These are phyloP conservation scores for Drosophila sturtevanti DNA, from an alignment of 1,140 invertebrate species.

Conservation along the genomic window DNA sequence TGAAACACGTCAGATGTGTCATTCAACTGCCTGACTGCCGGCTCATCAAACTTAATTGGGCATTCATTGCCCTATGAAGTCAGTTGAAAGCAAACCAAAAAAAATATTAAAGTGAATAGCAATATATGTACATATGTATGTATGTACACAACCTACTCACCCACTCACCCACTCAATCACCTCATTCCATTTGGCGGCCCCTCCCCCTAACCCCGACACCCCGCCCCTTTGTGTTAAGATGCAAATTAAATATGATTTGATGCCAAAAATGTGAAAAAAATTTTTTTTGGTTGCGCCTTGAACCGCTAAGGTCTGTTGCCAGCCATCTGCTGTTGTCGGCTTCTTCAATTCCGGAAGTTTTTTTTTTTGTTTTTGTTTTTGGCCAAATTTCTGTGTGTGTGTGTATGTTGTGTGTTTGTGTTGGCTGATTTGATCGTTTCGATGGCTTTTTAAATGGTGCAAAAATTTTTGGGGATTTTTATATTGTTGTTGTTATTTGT, in stretches of 20 bases:
- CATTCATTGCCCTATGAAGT: conserved; percentile 38
- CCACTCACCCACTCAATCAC: not conserved
- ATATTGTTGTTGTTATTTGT: too few relatives aligned
- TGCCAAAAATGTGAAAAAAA: conserved; percentile 23
- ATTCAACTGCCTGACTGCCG: conserved; percentile 35
- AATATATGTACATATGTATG: too few relatives aligned
- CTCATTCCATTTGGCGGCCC: not conserved
- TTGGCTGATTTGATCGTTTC: conserved; percentile 34
- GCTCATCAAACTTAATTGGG: conserved; percentile 53
- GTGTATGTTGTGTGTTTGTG: not conserved
- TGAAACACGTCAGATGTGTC: conserved; percentile 34
- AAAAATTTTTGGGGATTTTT: conserved; percentile 4
- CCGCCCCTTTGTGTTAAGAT: conserved; percentile 9
- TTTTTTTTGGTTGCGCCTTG: conserved; percentile 36
- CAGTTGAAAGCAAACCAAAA: conserved; percentile 14
- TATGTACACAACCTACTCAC: conserved; percentile 8
- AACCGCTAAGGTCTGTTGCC: conserved; percentile 32
- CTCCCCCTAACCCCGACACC: not conserved
- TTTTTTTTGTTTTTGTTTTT: not conserved
- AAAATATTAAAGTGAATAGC: not conserved
- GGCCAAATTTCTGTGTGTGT: conserved; percentile 29
- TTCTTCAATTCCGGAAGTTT: conserved; percentile 58
- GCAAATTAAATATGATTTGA: conserved; percentile 57
- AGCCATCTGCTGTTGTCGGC: conserved; percentile 8
- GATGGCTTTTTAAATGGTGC: conserved; percentile 59